Base-by-base conservation (phyloP, 2,888 invertebrate species). In the Meandrusa payeni region DNA sequence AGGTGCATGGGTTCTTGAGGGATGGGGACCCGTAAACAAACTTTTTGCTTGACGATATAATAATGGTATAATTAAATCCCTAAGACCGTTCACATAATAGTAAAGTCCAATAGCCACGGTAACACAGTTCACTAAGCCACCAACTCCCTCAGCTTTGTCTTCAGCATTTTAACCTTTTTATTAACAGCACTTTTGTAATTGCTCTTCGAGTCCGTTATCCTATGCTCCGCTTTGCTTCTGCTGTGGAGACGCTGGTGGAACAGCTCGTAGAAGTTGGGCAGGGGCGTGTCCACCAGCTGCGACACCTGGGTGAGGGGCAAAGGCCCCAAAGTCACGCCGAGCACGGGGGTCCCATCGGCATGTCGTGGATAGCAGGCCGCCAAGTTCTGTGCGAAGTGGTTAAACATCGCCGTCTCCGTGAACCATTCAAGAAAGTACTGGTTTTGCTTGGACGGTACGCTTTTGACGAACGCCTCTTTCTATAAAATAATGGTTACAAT, bases 381-480 rank as follows among this genome's bases (percentile, higher is more conserved):
- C 82, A 85, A 82, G 62, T 89, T 88, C 53, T 92, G 90, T 38
- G 93, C 87, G 71, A 94, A 95, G 34, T 92, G 90, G 48, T 92
- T 91, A 72, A 96, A 96, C 94, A 96, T 95, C 1, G 95, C 93
- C 0, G 95, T 95, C 67, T 96, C 95, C 0, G 93, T 91, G 76
- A 96, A 96, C 95, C 95, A 96, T 54, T 95, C 94, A 0, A 96
- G 81, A 72, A 96, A 95, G 57, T 92, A 91, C 51, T 92, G 91
- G 22, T 92, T 89, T 32, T 91, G 91, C 64, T 92, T 92, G 0
- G 93, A 91, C 0, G 88, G 67, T 2, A 91, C 89, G 50, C 87
- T 89, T 55, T 91, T 91, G 19, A 94, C 88, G 71, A 95, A 95
- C 4, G 89, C 74, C 33, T 94, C 93, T 80, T 92, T 93, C 93